These are phyloP conservation scores for Haemorhous mexicanus DNA, from an alignment of 2,113 vertebrate genomes.

Conservation along the genomic window DNA sequence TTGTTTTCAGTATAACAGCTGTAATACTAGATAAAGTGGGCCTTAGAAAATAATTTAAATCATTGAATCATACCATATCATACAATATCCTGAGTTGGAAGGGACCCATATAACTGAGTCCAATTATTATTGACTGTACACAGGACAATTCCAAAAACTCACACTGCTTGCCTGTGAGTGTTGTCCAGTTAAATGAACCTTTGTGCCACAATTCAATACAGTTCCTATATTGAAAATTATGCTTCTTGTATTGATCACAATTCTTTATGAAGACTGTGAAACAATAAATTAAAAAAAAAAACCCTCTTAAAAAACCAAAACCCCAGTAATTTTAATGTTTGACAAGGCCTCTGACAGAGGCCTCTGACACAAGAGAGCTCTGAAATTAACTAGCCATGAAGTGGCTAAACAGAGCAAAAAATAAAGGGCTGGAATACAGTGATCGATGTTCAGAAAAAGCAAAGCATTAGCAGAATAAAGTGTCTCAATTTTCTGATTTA, in stretches of 20 bases:
- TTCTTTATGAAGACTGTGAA: not conserved
- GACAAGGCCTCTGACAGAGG: not conserved
- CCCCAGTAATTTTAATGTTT: not conserved
- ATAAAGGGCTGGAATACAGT: not conserved
- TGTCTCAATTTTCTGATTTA: not conserved
- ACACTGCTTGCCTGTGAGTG: not conserved
- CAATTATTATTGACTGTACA: not conserved
- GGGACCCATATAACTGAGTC: not conserved
- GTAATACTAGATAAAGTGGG: not conserved
- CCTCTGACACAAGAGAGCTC: not conserved
- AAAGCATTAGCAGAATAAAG: not conserved
- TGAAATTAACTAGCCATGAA: not conserved
- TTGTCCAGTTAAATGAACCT: not conserved
- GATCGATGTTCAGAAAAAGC: not conserved
- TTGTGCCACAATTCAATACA: not conserved
- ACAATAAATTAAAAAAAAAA: not conserved
- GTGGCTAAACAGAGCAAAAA: not conserved
- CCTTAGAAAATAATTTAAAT: not conserved
- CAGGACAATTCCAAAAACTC: not conserved
- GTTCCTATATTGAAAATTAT: not conserved
- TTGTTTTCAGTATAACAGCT: not conserved
- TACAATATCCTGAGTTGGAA: not conserved
- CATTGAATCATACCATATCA: not conserved
- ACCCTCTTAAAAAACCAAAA: fast-evolving
- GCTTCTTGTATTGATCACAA: not conserved